Conservation (phyloP, 2,797 vertebrate species). For the Tragopan temminckii region DNA sequence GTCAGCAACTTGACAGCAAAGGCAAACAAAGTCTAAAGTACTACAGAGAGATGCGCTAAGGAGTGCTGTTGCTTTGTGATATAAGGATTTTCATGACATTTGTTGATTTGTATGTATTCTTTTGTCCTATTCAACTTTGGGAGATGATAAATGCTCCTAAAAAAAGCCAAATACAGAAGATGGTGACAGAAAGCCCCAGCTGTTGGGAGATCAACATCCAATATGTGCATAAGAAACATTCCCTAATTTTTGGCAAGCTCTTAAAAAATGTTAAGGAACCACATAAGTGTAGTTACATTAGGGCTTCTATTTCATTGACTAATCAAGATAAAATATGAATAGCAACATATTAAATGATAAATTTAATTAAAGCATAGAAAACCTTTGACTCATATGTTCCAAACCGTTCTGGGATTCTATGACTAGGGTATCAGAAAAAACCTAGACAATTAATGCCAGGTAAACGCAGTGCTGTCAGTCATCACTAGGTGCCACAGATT, state of each 20-base stretch:
- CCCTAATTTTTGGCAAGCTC: background rate
- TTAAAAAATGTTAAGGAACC: background rate
- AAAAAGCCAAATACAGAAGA: background rate
- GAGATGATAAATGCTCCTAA: background rate
- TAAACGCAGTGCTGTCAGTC: no score
- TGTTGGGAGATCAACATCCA: background rate
- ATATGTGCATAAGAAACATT: background rate
- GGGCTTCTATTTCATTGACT: background rate
- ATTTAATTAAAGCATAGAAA: background rate
- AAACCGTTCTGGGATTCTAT: background rate
- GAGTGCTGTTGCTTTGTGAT: background rate
- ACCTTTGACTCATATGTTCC: background rate
- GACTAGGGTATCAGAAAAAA: constrained; percentile 13
- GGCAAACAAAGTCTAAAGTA: background rate
- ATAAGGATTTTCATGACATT: background rate
- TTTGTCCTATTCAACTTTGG: background rate
- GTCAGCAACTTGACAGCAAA: constrained; percentile 14
- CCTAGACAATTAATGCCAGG: no score
- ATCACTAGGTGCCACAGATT: no score
- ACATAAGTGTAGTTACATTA: background rate
- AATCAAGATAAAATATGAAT: background rate
- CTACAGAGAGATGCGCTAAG: background rate
- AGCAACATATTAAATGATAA: background rate
- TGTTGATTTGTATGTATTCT: background rate
- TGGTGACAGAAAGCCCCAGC: background rate